Percentiles rank a stretch among this genome's conserved stretches.
These are phyloP conservation scores for Epicampocera succincta DNA, from an alignment of 2,888 invertebrate genomes.

Conservation along the genomic window DNA sequence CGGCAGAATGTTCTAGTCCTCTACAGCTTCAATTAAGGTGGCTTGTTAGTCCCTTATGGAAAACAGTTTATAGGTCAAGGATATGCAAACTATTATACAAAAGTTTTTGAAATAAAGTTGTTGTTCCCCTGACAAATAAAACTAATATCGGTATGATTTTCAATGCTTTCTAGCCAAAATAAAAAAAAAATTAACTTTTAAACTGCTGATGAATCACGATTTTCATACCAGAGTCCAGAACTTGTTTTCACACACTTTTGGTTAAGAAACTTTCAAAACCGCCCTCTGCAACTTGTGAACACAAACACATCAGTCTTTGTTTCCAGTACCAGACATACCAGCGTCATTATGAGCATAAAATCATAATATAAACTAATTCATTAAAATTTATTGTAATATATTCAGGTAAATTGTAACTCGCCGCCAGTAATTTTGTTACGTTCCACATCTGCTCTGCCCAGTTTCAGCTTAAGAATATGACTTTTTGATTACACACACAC, in stretches of 20 bases:
- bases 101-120: too few relatives aligned
- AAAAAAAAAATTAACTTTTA: too few relatives aligned
- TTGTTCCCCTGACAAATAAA: too few relatives aligned
- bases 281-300: constrained; percentile 1
- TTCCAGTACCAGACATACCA: constrained; percentile 48
- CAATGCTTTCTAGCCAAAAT: too few relatives aligned
- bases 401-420: constrained; percentile 23
- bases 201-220: too few relatives aligned
- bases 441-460: background rate
- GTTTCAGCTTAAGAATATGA: constrained; percentile 23
- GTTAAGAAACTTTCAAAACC: background rate
- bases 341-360: constrained; percentile 58
- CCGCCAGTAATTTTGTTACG: constrained; percentile 16
- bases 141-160: too few relatives aligned
- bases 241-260: background rate
- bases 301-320: background rate
- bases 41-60: too few relatives aligned
- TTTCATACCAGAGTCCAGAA: too few relatives aligned
- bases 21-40: too few relatives aligned
- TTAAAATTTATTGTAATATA: constrained; percentile 46
- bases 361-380: constrained; percentile 53
- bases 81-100: too few relatives aligned
- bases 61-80: too few relatives aligned
- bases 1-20: too few relatives aligned
- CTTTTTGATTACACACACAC: constrained; percentile 1